A percentile compares a stretch with the other conserved stretches of the same genome.
Conservation (phyloP, 2,113 vertebrate species). For the Poicephalus gulielmi region DNA sequence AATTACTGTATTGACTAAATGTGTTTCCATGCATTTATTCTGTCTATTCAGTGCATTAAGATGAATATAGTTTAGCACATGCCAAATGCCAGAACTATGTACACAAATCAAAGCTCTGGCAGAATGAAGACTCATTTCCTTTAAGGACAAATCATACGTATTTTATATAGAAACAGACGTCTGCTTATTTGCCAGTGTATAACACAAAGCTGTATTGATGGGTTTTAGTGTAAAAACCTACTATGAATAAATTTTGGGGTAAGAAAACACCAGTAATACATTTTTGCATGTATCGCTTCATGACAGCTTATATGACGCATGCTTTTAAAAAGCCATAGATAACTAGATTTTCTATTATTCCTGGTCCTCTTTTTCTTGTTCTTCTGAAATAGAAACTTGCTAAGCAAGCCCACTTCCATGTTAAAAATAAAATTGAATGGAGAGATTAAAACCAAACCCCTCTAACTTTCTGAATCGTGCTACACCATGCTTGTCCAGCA, state of each 20-base stretch:
- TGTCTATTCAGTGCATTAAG: not conserved
- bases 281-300: not conserved
- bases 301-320: fast-evolving
- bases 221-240: not conserved
- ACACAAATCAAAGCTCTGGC: not conserved
- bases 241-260: not conserved
- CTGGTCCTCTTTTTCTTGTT: not conserved
- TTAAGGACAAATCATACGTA: not conserved
- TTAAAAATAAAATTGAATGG: not conserved
- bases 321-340: not conserved
- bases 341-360: not conserved
- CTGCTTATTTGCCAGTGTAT: not conserved
- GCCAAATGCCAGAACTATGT: not conserved
- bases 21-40: not conserved
- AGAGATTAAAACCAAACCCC: not conserved
- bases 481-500: not conserved
- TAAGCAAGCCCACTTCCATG: not conserved
- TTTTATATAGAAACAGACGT: not conserved
- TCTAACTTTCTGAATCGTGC: not conserved
- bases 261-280: not conserved
- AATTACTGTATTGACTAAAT: not conserved
- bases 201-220: not conserved
- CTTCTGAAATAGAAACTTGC: not conserved
- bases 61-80: not conserved
- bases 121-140: not conserved